A percentile compares a stretch with the other conserved stretches of the same genome.
Conservation (phyloP, 2,888 invertebrate species). For the Heterodera filipjevi region DNA sequence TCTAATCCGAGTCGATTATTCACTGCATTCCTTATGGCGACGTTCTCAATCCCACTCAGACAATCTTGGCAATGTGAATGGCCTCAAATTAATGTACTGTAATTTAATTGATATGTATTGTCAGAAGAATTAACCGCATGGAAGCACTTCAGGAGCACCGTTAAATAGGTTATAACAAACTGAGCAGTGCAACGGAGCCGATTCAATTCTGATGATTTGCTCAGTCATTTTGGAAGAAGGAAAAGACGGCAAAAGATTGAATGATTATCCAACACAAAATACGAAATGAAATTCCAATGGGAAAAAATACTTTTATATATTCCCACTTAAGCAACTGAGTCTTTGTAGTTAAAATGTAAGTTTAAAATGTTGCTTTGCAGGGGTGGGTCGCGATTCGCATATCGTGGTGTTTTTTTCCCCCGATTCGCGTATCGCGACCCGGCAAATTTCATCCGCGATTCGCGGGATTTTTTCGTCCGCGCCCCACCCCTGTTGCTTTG, state of each 20-base stretch:
- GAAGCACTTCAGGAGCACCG: conserved; percentile 39
- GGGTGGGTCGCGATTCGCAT: too few species aligned
- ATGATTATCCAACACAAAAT: too few species aligned
- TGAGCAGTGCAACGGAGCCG: conserved; percentile 42
- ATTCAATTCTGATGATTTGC: conserved; percentile 31
- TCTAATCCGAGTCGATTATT: background rate
- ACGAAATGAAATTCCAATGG: too few species aligned
- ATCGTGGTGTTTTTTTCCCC: too few species aligned
- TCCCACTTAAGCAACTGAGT: too few species aligned
- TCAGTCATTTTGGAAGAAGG: background rate
- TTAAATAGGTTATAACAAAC: conserved; percentile 42
- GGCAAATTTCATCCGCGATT: too few species aligned
- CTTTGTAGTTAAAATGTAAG: too few species aligned
- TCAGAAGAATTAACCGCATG: background rate
- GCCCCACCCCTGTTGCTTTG: too few species aligned
- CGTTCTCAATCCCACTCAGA: conserved; percentile 21
- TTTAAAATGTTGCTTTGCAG: too few species aligned
- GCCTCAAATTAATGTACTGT: conserved; percentile 30
- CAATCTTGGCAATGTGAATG: conserved; percentile 45
- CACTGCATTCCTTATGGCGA: background rate
- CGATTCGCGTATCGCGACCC: too few species aligned
- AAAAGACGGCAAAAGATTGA: background rate
- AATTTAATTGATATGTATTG: background rate
- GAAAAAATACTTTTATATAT: too few species aligned
- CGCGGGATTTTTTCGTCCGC: too few species aligned